Evolutionary conservation across 2,797 vertebrate species (phyloP).

Genomic region (Cossypha polioptera): DNA sequence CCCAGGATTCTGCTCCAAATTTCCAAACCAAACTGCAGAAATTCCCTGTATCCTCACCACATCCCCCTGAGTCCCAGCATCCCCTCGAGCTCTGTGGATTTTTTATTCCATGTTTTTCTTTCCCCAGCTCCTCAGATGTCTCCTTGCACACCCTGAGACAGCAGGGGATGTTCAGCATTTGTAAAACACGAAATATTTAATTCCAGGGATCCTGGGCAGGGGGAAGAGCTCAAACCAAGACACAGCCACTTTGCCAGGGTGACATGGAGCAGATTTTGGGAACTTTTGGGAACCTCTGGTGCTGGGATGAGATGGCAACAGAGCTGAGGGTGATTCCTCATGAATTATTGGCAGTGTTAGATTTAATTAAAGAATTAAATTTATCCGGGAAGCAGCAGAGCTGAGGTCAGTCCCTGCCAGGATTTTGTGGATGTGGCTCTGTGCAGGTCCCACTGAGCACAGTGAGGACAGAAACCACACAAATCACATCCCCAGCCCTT

Average conservation of each 20-base stretch:
- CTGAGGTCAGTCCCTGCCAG: neutral
- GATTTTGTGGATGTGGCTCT: neutral
- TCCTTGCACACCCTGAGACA: neutral
- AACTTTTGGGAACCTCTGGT: neutral
- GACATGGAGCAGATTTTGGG: neutral
- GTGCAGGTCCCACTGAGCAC: neutral
- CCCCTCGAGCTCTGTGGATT: neutral
- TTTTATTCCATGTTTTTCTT: neutral
- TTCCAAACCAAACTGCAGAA: neutral
- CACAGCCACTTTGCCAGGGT: fast-evolving
- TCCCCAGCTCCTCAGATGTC: neutral
- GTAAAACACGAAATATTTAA: neutral
- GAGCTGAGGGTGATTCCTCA: neutral
- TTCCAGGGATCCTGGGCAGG: neutral
- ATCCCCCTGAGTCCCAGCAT: neutral
- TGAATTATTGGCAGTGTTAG: neutral
- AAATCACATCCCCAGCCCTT: neutral
- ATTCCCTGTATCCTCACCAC: neutral
- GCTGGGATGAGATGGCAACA: neutral
- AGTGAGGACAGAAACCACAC: neutral
- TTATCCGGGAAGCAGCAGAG: neutral
- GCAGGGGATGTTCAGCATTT: neutral
- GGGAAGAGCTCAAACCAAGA: neutral
- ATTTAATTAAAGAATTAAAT: neutral
- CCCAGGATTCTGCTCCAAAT: neutral